Evolutionary conservation across 1,140 invertebrate species (phyloP).

Genomic region (Aphidius ervi): DNA sequence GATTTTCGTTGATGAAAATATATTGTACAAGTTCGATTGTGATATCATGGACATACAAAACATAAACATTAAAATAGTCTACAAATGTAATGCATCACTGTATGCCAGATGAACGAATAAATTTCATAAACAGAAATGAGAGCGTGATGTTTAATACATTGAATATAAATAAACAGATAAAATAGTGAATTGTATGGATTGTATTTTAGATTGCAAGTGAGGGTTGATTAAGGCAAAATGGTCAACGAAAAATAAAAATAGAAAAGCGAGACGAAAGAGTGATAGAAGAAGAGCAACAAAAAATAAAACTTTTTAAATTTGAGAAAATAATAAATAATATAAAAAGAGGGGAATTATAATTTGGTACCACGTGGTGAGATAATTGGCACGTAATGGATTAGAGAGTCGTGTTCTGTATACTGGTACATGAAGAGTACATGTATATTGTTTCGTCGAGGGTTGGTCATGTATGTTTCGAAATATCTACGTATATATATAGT

Average conservation of each 20-base stretch:
- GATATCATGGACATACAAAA: conserved; percentile 1
- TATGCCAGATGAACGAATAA: conserved; percentile 24
- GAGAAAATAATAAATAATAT: conserved; percentile 12
- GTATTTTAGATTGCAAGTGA: background rate
- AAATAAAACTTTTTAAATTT: conserved; percentile 4
- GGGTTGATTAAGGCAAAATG: background rate
- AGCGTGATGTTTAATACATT: conserved; percentile 9
- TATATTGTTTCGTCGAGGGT: too few relatives aligned
- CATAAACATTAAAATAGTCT: conserved; percentile 17
- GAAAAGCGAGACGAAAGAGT: background rate
- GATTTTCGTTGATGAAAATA: conserved; percentile 25
- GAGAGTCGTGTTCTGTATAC: conserved; percentile 26
- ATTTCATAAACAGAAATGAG: conserved; percentile 25
- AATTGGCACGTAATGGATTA: conserved; percentile 32
- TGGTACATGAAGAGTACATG: background rate
- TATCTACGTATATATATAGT: conserved; percentile 1
- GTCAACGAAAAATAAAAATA: conserved; percentile 11
- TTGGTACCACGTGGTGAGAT: conserved; percentile 28
- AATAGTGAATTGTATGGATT: conserved; percentile 1
- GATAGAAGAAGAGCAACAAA: background rate
- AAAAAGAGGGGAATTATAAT: conserved; percentile 13
- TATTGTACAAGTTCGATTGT: conserved; percentile 23
- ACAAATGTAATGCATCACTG: conserved; percentile 22
- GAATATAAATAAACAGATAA: conserved; percentile 2
- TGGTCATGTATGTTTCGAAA: too few relatives aligned